Base-by-base conservation (phyloP, 2,113 vertebrate species). In the Brachyistius frenatus region DNA sequence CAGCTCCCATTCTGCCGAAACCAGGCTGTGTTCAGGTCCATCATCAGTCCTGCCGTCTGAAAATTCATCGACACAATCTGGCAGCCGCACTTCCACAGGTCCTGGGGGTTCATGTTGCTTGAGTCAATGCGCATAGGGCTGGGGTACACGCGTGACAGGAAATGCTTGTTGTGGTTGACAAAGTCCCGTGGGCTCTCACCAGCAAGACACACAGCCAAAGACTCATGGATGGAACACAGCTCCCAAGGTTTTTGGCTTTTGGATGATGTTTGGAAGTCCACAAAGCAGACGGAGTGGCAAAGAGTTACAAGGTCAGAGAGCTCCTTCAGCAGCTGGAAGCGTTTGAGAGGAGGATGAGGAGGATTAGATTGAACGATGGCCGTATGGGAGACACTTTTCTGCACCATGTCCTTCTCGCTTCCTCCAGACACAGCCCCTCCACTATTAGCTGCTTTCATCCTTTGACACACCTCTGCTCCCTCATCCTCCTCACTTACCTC, bases 61-160 rank as follows among this genome's bases (percentile, higher is more conserved):
- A 96, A 98, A 93, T 99, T 99, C 96, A 99, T 97, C 52, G 96
- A 95, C 50, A 99, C 97, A 10, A 98, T 96, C 84, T 99, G 97
- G 86, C 96, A 97, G 3, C 97, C 97, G 13, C 96, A 98, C 66
- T 99, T 98, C 97, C 97, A 98, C 78, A 97, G 95, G 86, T 98
- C 97, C 91, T 97, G 97, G 52, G 97, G 97, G 89, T 99, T 98
- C 96, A 97, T 96, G 86, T 99, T 99, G 90, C 96, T 97, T 0
- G 97, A 98, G 92, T 99, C 97, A 16, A 98, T 95, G 41, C 97
- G 95, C 96, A 97, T 96, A 0, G 96, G 96, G 57, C 90, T 97
- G 50, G 97, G 97, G 62, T 96, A 96, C 15, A 99, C 96, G 11
- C 97, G 91, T 0, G 97, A 96, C 4, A 99, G 94, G 76, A 97